Percentiles rank a stretch among this genome's conserved stretches.
Conservation (phyloP, 2,113 vertebrate genomes). For the Nycticryphes semicollaris region DNA sequence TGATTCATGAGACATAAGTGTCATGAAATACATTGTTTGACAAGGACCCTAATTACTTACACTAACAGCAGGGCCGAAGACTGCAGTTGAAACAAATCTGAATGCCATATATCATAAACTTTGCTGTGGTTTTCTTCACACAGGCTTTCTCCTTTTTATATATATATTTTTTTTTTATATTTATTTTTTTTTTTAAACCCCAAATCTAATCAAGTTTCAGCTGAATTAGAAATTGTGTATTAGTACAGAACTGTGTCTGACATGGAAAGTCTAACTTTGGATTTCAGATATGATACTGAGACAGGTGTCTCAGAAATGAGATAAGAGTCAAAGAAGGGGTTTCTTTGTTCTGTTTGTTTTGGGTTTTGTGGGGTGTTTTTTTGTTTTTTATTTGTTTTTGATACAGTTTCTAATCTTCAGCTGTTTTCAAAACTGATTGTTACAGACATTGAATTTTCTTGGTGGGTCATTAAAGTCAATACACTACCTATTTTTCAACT, state of each 20-base stretch:
- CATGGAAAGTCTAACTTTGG: neutral
- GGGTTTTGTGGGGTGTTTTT: no score
- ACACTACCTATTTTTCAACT: neutral
- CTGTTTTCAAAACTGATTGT: neutral
- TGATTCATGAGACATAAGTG: neutral
- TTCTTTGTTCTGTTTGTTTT: neutral
- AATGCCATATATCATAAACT: neutral
- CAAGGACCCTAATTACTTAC: slow-evolving; percentile 8
- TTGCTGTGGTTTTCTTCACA: neutral
- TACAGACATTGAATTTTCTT: neutral
- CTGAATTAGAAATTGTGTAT: neutral
- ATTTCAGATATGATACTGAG: neutral
- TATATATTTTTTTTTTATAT: neutral
- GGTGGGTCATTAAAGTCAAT: neutral
- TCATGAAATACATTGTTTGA: slow-evolving; percentile 11
- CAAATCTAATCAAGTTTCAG: neutral
- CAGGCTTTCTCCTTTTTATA: neutral
- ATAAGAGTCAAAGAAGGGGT: neutral
- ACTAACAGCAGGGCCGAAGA: neutral
- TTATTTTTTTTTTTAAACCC: neutral
- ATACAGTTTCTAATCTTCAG: neutral
- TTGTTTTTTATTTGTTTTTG: neutral
- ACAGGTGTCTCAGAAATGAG: neutral
- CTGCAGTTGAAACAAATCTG: neutral
- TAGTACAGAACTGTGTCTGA: neutral